Base-by-base conservation (phyloP, 2,797 vertebrate species). In the Crax fasciolata region DNA sequence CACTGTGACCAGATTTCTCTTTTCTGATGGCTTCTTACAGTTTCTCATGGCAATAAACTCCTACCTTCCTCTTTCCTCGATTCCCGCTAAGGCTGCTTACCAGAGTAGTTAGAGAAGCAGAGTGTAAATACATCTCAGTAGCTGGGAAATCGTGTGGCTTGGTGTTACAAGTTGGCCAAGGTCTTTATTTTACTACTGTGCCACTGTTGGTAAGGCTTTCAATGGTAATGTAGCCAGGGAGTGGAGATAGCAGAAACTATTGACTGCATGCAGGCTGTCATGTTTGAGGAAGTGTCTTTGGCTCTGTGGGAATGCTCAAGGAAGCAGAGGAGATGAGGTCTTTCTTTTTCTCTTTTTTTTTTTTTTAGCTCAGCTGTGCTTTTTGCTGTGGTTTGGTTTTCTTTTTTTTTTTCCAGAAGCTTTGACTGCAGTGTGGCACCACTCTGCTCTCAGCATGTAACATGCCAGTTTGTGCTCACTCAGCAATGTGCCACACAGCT, bases 31-130 rank as follows among this genome's bases (percentile, higher is more conserved):
- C 14, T 75, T 39, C 73, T 55, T 27, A 32, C 73, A 51, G 52
- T 65, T 84, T 80, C 44, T 54, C 81, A 62, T 85, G 91, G 55
- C 65, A 87, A 46, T 82, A 88, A 95, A 76, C 84, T 89, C 35
- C 3, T 76, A 11, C 44, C 66, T 70, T 90, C 49, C 48, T 75
- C 24, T 87, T 87, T 61, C 24, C 57, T 72, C 38, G 23, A 9
- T 23, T 88, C 63, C 74, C 77, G 8, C 71, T 80, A 35, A 84
- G 68, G 80, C 71, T 30, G 13, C 54, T 87, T 87, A 86, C n/a
- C 25, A 43, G 62, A 78, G 35, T 44, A 66, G 20, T 59, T 88
- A 11, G 17, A 92, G 75, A 80, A 74, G 30, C 48, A 48, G 55
- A 65, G 9, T 58, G 28, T 87, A 61, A 63, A 30, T 44, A 38